These are phyloP conservation scores for Anguilla anguilla DNA, from an alignment of 2,797 vertebrate genomes.

Conservation along the genomic window DNA sequence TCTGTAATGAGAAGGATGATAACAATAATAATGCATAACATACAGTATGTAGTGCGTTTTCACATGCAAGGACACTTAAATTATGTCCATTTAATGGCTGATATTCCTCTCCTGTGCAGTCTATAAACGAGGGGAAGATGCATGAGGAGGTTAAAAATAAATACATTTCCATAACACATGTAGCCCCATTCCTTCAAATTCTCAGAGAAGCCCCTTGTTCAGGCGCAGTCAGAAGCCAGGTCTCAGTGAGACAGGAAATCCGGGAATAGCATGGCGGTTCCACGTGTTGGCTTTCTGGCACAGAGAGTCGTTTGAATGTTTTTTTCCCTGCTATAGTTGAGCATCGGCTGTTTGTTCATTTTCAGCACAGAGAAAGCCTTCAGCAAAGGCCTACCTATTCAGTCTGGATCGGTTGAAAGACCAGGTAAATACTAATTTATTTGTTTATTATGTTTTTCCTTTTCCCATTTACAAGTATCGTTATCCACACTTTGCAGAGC, in stretches of 20 bases:
- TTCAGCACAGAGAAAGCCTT: conserved; percentile 82
- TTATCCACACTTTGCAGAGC: too few species aligned
- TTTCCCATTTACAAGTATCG: not conserved
- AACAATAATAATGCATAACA: not conserved
- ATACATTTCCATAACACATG: not conserved
- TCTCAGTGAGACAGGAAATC: conserved; percentile 2
- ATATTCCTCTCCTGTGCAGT: not conserved
- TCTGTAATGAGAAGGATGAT: not conserved
- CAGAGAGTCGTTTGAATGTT: not conserved
- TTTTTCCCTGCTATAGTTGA: conserved; percentile 75
- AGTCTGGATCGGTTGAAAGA: conserved; percentile 78
- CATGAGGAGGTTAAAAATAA: not conserved
- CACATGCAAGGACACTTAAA: not conserved
- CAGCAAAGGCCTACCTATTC: conserved; percentile 77
- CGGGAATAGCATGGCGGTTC: not conserved
- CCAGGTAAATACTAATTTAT: conserved; percentile 67
- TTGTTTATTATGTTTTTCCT: not conserved
- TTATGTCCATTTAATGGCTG: not conserved
- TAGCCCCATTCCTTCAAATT: not conserved
- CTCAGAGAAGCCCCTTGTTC: not conserved
- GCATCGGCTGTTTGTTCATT: conserved; percentile 41
- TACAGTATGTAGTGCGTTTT: not conserved
- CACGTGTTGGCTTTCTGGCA: not conserved
- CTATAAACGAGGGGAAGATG: not conserved
- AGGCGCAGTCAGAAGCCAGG: not conserved